Base-by-base conservation (phyloP, 1,140 invertebrate species). In the Tachypleus tridentatus region DNA sequence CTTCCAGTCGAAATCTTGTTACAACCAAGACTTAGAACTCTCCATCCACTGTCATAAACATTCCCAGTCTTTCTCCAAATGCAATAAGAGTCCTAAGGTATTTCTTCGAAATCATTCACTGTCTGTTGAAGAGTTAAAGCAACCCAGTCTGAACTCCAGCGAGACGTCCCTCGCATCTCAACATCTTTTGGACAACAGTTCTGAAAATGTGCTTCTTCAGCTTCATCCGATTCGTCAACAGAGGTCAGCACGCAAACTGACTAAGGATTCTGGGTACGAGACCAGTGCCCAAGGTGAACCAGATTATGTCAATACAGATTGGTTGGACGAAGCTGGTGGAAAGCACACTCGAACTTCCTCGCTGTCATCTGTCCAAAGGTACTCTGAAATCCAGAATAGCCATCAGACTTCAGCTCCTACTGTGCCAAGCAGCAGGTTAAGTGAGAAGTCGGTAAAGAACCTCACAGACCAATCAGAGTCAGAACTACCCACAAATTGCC, bases 261-360 rank as follows among this genome's bases (percentile, higher is more conserved):
- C 75, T 3, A 76, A 76, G 58, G 75, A 76, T 69, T 76, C 74
- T n/a, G 74, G 74, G 4, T 75, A 76, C 65, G 74, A 76, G 63
- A 76, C 74, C 59, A 66, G 71, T 50, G 64, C 61, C 52, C 67
- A 74, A 50, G 68, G 71, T 9, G 74, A 75, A 65, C 68, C 70
- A 5, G 74, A 75, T 63, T 75, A 75, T 64, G 72, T 70, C 10
- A 74, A 73, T 57, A 65, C 73, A 11, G 74, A 75, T 57, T 67
- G 72, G 62, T 60, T 70, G 4, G 61, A 59, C 3, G 62, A 69
- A 8, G 29, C 29, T 29, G 29, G 29, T 29, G 29, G 29, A 29
- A 29, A 29, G 29, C 29, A 29, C 29, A 29, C 29, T 29, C 29
- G 2, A 29, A 29, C 29, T 29, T 29, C 29, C 29, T 29, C 2